Evolutionary conservation across 64 coral and sea anemone genomes (phyloP).

Genomic region (Actinia tenebrosa): DNA sequence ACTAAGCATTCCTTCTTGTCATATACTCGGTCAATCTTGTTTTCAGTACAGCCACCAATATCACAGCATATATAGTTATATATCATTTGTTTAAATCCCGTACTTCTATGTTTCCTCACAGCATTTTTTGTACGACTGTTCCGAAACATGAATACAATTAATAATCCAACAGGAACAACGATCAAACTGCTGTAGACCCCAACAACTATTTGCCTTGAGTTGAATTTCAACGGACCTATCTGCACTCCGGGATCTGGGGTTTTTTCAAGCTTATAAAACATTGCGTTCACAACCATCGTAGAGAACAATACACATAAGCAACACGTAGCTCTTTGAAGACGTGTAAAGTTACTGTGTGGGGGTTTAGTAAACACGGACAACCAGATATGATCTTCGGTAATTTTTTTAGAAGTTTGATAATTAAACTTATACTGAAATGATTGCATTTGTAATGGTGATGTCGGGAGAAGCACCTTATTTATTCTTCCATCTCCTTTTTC

Average conservation of each 20-base stretch:
- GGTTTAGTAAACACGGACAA: conserved; percentile 74
- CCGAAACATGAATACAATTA: conserved; percentile 55
- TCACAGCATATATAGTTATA: background rate
- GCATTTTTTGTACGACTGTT: conserved; percentile 19
- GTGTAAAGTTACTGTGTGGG: conserved; percentile 51
- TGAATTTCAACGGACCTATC: conserved; percentile 68
- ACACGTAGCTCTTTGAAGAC: conserved; percentile 72
- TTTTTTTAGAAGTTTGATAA: conserved; percentile 29
- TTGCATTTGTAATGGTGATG: conserved; percentile 20
- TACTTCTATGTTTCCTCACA: background rate
- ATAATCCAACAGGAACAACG: conserved; percentile 38
- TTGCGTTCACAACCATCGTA: conserved; percentile 60
- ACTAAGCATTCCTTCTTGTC: background rate
- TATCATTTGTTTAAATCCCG: background rate
- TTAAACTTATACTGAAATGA: conserved; percentile 57
- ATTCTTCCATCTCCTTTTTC: conserved; percentile 61
- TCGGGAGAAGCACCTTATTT: conserved; percentile 38
- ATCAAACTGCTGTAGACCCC: conserved; percentile 47
- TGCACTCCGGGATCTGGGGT: conserved; percentile 37
- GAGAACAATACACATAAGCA: conserved; percentile 64
- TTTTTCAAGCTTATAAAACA: conserved; percentile 44
- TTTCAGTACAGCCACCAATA: background rate
- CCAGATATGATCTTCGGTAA: conserved; percentile 76
- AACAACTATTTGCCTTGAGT: conserved; percentile 50
- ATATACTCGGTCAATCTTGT: background rate